Evolutionary conservation across 2,113 vertebrate genomes (phyloP).

Genomic region (Motacilla tschutschensis): DNA sequence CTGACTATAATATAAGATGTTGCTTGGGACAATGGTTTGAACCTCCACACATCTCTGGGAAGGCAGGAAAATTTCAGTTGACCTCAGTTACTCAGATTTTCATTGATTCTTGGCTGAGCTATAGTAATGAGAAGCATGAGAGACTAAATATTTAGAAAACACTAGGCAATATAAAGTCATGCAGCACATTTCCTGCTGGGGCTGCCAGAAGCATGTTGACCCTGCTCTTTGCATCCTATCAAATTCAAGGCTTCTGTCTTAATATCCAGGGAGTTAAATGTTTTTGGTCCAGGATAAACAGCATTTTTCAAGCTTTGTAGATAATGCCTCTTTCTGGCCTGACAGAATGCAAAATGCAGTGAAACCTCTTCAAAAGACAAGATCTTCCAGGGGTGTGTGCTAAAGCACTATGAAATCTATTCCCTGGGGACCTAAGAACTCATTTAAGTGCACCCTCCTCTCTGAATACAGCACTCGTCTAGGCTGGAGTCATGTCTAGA

Average conservation of each 20-base stretch:
- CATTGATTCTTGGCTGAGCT: conserved; percentile 7
- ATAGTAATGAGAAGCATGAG: neutral
- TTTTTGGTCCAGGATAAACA: neutral
- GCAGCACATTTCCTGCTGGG: neutral
- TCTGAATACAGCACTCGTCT: neutral
- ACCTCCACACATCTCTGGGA: neutral
- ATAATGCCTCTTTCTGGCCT: neutral
- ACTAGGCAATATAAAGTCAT: neutral
- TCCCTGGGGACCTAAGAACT: neutral
- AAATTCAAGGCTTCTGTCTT: neutral
- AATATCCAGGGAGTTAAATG: neutral
- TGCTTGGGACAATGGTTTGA: neutral
- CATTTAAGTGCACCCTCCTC: neutral
- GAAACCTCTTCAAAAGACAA: neutral
- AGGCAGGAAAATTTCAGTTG: neutral
- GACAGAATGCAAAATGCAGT: neutral
- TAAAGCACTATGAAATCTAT: neutral
- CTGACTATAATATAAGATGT: neutral
- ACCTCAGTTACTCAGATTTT: neutral
- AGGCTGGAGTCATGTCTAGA: neutral
- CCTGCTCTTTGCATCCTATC: neutral
- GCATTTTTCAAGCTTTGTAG: neutral
- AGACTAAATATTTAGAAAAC: conserved; percentile 25
- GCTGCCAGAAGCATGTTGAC: neutral
- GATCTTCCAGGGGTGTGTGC: neutral